A percentile compares a stretch with the other conserved stretches of the same genome.
These are phyloP conservation scores for Scaptomyza pallida DNA, from an alignment of 1,140 invertebrate species.

Conservation along the genomic window DNA sequence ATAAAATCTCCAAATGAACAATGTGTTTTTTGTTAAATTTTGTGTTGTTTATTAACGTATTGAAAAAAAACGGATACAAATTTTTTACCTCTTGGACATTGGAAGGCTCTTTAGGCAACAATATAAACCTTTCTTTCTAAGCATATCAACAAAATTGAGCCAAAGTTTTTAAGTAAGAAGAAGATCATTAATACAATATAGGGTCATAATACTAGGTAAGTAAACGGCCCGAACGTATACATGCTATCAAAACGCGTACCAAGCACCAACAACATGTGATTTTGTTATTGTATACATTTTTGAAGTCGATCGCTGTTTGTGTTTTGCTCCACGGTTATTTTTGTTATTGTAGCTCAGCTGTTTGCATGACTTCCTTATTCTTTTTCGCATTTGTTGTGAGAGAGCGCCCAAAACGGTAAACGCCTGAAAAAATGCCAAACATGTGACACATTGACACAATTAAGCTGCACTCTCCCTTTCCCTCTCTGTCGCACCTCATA, in stretches of 20 bases:
- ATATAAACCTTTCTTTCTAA: background rate
- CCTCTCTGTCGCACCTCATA: background rate
- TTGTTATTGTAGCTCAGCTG: background rate
- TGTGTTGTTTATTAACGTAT: background rate
- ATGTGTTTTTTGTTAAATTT: constrained; percentile 1
- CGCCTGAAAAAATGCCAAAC: constrained; percentile 38
- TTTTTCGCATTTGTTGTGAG: constrained; percentile 23
- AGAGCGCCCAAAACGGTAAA: background rate
- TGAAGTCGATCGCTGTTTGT: no score
- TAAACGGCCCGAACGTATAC: no score
- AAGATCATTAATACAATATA: no score
- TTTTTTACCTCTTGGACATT: background rate
- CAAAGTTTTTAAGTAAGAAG: no score
- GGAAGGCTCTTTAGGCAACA: background rate
- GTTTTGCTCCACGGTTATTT: background rate
- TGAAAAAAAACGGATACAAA: background rate
- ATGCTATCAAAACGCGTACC: no score
- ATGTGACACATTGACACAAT: constrained; percentile 63
- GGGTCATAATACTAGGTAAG: background rate
- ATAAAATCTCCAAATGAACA: background rate
- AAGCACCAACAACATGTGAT: no score
- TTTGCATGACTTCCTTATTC: constrained; percentile 41
- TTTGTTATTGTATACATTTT: no score
- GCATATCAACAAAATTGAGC: no score
- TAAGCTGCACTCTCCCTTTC: constrained; percentile 28